These are phyloP conservation scores for Porites rus DNA, from an alignment of 92 coral and sea anemone genomes.

Conservation along the genomic window DNA sequence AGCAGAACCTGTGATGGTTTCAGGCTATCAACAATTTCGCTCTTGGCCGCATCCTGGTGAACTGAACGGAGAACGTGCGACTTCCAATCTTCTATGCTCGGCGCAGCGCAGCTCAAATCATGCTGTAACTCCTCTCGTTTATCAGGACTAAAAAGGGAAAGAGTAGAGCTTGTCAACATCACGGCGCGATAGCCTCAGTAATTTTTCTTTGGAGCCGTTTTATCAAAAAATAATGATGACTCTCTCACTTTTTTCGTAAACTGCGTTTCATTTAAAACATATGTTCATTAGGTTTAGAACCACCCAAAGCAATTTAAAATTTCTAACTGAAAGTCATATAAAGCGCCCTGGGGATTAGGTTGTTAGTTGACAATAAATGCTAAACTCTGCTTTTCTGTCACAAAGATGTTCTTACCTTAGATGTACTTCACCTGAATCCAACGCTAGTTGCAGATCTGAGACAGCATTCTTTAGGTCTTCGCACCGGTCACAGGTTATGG, in stretches of 20 bases:
- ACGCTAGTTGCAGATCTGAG: constrained; percentile 12
- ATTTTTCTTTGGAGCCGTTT: constrained; percentile 17
- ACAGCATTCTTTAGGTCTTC: constrained; percentile 18
- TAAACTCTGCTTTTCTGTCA: constrained; percentile 17
- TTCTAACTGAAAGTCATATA: background rate
- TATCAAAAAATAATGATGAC: background rate
- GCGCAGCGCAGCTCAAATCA: constrained; percentile 7
- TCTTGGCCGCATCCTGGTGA: constrained; percentile 42
- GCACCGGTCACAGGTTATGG: constrained; percentile 8
- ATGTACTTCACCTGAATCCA: background rate
- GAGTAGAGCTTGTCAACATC: constrained; percentile 14
- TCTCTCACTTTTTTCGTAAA: constrained; percentile 1
- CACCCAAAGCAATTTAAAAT: background rate
- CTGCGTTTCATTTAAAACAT: background rate
- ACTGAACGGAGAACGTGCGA: constrained; percentile 27
- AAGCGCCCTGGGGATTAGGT: constrained; percentile 13
- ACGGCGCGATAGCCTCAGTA: background rate
- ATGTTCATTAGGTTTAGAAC: background rate
- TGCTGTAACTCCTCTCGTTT: constrained; percentile 25
- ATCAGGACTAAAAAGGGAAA: constrained; percentile 9
- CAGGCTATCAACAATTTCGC: constrained; percentile 7
- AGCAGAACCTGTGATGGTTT: constrained; percentile 13
- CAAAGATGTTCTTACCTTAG: constrained; percentile 6
- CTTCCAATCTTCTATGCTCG: constrained; percentile 22
- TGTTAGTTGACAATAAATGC: constrained; percentile 7